phyloP scores from a whole-genome alignment of 2,888 invertebrate species.

The Loripinus fragilis region DNA sequence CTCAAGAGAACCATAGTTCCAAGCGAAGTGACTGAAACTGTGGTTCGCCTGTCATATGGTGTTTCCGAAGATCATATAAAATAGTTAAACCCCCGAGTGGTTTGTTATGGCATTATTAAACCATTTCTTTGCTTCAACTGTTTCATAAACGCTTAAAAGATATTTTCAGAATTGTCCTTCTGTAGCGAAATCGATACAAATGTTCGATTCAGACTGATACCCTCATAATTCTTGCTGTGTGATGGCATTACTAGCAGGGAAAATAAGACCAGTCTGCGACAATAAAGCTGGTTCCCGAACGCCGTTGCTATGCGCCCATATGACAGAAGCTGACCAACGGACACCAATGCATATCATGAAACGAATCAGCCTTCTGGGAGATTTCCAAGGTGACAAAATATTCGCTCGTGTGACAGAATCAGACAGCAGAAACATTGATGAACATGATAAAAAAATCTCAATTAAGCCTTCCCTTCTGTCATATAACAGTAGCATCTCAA shows the following conservation, averaged over 20 bases:
- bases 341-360: not conserved
- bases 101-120: constrained; percentile 16
- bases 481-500: not conserved
- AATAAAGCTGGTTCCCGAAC: not conserved
- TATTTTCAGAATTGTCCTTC: constrained; percentile 1
- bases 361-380: not conserved
- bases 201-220: not conserved
- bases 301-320: not conserved
- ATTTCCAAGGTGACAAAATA: not conserved
- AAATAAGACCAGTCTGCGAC: not conserved
- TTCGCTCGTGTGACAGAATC: not conserved
- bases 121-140: not conserved
- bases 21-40: not conserved
- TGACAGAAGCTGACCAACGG: not conserved
- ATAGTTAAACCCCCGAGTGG: not conserved
- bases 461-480: constrained; percentile 6
- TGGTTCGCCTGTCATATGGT: constrained; percentile 14
- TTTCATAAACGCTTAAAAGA: not conserved
- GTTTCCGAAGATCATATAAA: constrained; percentile 1
- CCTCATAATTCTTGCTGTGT: not conserved
- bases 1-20: not conserved
- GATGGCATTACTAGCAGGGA: not conserved
- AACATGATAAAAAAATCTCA: not conserved
- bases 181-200: not conserved
- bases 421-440: not conserved